Base-by-base conservation (phyloP, 2,888 invertebrate genomes). In the Mimachlamys varia region DNA sequence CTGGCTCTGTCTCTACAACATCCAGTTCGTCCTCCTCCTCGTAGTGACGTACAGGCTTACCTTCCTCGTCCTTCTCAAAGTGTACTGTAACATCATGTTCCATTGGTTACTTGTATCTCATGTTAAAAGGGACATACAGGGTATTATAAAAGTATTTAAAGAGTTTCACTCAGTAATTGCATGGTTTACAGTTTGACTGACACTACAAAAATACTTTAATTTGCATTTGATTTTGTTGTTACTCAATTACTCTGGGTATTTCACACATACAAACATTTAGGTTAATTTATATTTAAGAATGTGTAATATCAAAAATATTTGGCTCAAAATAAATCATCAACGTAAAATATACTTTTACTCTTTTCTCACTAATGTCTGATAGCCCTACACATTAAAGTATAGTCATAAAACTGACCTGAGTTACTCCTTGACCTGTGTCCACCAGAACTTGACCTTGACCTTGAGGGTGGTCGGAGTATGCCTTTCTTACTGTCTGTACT, bases 51-150 rank as follows among this genome's bases (percentile, higher is more conserved):
- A 94, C 92, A 10, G 94, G 92, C 87, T 94, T 91, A n/a, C 94
- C 95, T 55, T 92, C 93, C 19, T 92, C 93, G 90, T 95, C 94
- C 38, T 94, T 93, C 90, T 95, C 95, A 94, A 96, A 96, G 92
- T 96, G 96, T 0, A 96, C 96, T 94, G 94, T 89, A 92, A 90
- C 53, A 49, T 89, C 88, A 90, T 38, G 76, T 33, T 87, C 38
- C 62, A 76, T 37, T 37, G 17, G 15, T n/a, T 33, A 17, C 22
- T 27, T 44, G 27, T 87, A 44, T 38, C 17, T 38, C 19, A 4
- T 50, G 22, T 19, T 22, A 88, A 53, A 44, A 10, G 7, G n/a
- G 27, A 44, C 37, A 87, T 27, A 87, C n/a, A 58, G 58, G 22
- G 53, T 15, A 53, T 13, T 53, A 19, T 53, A 53, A 17, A 53